phyloP scores from a whole-genome alignment of 2,113 vertebrate species.

The Semnornis frantzii region DNA sequence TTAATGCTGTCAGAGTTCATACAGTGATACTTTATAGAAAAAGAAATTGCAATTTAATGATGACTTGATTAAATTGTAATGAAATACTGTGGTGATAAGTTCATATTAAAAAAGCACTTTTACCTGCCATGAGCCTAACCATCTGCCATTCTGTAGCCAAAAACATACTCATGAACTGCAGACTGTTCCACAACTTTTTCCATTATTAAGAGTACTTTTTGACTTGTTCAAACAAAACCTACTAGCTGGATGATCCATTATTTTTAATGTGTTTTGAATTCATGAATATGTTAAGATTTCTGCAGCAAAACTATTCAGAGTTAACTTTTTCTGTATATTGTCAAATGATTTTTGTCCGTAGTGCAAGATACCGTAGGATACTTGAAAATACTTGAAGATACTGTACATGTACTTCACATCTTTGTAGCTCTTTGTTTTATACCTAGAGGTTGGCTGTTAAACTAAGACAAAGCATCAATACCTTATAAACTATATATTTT shows the following conservation, averaged over 20 bases:
- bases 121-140: background rate
- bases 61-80: background rate
- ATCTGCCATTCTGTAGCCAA: background rate
- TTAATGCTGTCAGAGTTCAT: background rate
- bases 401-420: slow-evolving; percentile 41
- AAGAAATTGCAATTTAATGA: background rate
- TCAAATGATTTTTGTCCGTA: slow-evolving; percentile 32
- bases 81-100: background rate
- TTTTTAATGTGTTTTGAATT: slow-evolving; percentile 35
- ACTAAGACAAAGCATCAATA: slow-evolving; percentile 36
- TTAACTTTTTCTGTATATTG: slow-evolving; percentile 33
- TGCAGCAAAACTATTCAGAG: slow-evolving; percentile 18
- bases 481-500: slow-evolving; percentile 56
- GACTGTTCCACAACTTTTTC: background rate
- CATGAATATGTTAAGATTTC: slow-evolving; percentile 15
- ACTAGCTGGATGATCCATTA: slow-evolving; percentile 1
- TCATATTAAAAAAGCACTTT: slow-evolving; percentile 14
- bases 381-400: slow-evolving; percentile 58
- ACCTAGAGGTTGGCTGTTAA: slow-evolving; percentile 40
- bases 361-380: slow-evolving; percentile 30
- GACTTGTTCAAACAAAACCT: background rate
- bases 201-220: slow-evolving; percentile 32
- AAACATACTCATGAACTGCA: background rate
- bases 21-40: background rate
- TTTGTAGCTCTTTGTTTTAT: slow-evolving; percentile 64